A percentile compares a stretch with the other conserved stretches of the same genome.
These are phyloP conservation scores for Rhinogobio ventralis DNA, from an alignment of 2,797 vertebrate species.

Conservation along the genomic window DNA sequence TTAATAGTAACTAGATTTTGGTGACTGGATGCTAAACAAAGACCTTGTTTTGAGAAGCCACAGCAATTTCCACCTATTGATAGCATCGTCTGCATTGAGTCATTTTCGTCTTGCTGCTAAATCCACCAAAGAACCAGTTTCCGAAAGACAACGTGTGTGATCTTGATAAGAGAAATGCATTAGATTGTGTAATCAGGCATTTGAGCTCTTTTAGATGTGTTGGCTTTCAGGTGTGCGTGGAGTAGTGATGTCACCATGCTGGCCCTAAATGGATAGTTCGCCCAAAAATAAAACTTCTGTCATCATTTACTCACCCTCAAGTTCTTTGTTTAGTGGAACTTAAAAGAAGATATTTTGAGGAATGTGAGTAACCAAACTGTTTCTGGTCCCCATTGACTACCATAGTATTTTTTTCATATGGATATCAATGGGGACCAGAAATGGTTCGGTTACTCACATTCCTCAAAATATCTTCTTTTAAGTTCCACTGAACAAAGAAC, in stretches of 20 bases:
- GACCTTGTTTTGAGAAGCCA: neutral
- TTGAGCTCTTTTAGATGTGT: neutral
- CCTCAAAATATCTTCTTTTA: neutral
- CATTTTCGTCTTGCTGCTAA: neutral
- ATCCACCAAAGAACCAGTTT: neutral
- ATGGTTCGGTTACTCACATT: neutral
- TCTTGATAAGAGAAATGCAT: constrained; percentile 18
- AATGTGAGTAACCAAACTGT: neutral
- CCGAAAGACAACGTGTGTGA: neutral
- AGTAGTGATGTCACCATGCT: neutral
- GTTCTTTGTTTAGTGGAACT: too few relatives aligned
- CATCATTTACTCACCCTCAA: neutral
- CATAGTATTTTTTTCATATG: neutral
- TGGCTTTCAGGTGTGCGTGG: neutral
- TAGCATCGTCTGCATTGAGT: neutral
- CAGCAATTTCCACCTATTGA: neutral
- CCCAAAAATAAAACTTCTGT: neutral
- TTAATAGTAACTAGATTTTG: neutral
- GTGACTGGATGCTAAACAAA: neutral
- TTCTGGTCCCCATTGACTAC: neutral
- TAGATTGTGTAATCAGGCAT: neutral
- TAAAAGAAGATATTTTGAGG: too few relatives aligned
- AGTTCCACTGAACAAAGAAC: neutral
- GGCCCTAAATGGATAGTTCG: neutral
- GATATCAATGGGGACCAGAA: neutral